Conservation (phyloP, 2,113 vertebrate genomes). For the Pao palembangensis region DNA sequence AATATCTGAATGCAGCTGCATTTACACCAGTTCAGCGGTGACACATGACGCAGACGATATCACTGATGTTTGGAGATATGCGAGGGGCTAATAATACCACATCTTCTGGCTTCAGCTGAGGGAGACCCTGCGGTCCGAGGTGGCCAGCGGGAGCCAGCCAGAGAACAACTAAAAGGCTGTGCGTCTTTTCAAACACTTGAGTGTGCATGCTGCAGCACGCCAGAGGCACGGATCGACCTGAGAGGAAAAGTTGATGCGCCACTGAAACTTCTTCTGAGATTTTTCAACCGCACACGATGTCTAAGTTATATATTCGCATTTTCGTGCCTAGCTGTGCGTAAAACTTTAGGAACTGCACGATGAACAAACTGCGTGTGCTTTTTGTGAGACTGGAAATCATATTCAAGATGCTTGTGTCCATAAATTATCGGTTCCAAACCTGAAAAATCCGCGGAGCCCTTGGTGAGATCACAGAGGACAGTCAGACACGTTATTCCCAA, state of each 20-base stretch:
- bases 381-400: neutral
- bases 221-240: conserved; percentile 30
- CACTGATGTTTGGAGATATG: conserved; percentile 39
- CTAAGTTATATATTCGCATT: too few relatives aligned
- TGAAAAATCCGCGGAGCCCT: conserved; percentile 80
- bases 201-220: conserved; percentile 56
- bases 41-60: conserved; percentile 49
- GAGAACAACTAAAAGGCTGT: neutral
- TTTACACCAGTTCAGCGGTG: conserved; percentile 3
- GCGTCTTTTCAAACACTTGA: conserved; percentile 36
- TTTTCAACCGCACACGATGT: too few relatives aligned
- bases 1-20: too few relatives aligned
- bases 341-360: neutral
- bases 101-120: neutral
- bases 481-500: conserved; percentile 77
- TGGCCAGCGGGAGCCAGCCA: neutral
- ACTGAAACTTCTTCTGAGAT: neutral
- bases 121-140: neutral
- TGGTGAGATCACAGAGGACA: conserved; percentile 73
- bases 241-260: conserved; percentile 21
- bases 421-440: conserved; percentile 57
- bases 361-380: neutral
- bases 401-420: neutral
- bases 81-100: conserved; percentile 3
- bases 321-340: neutral